Evolutionary conservation across 2,888 invertebrate species (phyloP).

Genomic region (Resseliella maxima): DNA sequence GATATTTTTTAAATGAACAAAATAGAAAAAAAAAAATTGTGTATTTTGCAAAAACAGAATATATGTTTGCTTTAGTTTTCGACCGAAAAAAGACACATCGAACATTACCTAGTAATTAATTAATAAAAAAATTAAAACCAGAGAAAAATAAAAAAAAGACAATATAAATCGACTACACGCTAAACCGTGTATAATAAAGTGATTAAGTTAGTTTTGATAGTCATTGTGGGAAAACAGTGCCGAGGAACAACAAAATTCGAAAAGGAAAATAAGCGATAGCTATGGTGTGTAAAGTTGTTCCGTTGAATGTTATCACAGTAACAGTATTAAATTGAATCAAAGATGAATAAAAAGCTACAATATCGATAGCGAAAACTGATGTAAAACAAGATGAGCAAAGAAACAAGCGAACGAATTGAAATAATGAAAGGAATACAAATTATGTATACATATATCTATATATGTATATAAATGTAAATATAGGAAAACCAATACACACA

Average conservation of each 20-base stretch:
- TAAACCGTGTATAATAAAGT: neutral
- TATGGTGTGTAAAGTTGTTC: constrained; percentile 37
- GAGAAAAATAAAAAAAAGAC: neutral
- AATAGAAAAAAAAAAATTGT: neutral
- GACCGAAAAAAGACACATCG: neutral
- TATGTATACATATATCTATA: too few relatives aligned
- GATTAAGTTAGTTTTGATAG: neutral
- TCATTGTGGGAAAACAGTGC: neutral
- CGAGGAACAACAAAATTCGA: neutral
- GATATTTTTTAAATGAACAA: too few relatives aligned
- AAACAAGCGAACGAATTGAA: neutral
- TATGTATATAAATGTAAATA: neutral
- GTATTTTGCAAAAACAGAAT: too few relatives aligned
- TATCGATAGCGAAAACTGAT: too few relatives aligned
- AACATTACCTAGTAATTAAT: neutral
- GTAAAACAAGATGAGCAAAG: too few relatives aligned
- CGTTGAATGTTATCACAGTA: neutral
- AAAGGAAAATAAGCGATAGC: constrained; percentile 2
- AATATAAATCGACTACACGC: neutral
- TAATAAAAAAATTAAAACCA: too few relatives aligned
- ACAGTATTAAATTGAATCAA: neutral
- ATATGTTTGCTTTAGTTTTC: neutral
- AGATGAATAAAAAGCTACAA: too few relatives aligned
- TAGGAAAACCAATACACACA: neutral
- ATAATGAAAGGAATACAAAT: neutral